These are phyloP conservation scores for Hypercompe scribonia DNA, from an alignment of 2,888 invertebrate species.

Conservation along the genomic window DNA sequence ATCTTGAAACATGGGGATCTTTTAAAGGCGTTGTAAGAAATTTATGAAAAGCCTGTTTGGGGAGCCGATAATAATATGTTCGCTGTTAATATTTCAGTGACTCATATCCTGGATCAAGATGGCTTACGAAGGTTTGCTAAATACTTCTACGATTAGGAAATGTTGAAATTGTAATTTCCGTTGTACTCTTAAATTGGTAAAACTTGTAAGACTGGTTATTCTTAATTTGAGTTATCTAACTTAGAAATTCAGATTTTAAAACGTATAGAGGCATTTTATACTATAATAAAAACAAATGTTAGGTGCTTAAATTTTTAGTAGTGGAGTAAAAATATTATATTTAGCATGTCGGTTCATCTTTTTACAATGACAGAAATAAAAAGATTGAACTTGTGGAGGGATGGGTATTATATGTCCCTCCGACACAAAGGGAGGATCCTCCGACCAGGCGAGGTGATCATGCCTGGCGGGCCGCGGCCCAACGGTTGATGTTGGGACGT, in stretches of 20 bases:
- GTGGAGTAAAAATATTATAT: not conserved
- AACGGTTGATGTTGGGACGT: too few relatives aligned
- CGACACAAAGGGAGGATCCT: too few relatives aligned
- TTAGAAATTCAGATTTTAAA: not conserved
- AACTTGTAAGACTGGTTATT: not conserved
- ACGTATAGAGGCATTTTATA: not conserved
- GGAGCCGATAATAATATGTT: slow-evolving; percentile 59
- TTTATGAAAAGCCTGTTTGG: slow-evolving; percentile 73
- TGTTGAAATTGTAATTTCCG: slow-evolving; percentile 10
- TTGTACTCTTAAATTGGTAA: not conserved
- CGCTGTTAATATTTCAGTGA: slow-evolving; percentile 66
- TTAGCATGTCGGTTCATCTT: not conserved
- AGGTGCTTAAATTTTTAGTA: not conserved
- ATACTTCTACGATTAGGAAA: slow-evolving; percentile 21
- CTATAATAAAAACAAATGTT: too few relatives aligned
- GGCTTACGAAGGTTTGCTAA: slow-evolving; percentile 39
- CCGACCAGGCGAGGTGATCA: too few relatives aligned
- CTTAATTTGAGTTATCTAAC: not conserved
- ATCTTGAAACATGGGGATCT: slow-evolving; percentile 71
- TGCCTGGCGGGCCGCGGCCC: too few relatives aligned
- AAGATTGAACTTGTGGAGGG: not conserved
- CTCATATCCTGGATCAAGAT: slow-evolving; percentile 45
- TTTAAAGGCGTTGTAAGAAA: slow-evolving; percentile 66
- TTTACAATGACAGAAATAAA: not conserved
- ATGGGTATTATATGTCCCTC: too few relatives aligned